A percentile compares a stretch with the other conserved stretches of the same genome.
Conservation (phyloP, 2,797 vertebrate genomes). For the Caiman crocodilus region DNA sequence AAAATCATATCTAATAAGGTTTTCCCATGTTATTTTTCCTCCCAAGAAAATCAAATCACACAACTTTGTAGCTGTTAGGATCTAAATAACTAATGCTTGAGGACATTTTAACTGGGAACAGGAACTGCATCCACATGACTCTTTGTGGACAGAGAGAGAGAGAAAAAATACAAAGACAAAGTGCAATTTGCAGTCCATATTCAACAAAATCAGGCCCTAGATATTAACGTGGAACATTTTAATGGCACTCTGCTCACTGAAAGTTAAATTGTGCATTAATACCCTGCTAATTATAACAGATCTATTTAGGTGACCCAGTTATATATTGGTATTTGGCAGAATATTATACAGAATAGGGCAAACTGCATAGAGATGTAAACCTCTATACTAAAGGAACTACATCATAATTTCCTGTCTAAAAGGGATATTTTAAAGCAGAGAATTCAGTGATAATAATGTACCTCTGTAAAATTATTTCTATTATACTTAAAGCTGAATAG, state of each 20-base stretch:
- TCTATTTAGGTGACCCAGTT: background rate
- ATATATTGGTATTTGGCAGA: background rate
- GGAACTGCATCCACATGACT: background rate
- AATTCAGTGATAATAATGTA: conserved; percentile 1
- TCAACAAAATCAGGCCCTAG: background rate
- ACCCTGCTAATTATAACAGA: background rate
- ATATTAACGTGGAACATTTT: background rate
- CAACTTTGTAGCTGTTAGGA: background rate
- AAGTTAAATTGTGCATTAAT: background rate
- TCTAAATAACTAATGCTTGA: background rate
- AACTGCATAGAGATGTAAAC: background rate
- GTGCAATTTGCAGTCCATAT: background rate
- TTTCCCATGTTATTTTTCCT: background rate
- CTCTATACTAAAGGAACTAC: background rate
- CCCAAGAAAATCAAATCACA: background rate
- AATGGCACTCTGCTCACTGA: background rate
- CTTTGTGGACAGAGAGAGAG: background rate
- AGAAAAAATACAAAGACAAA: background rate
- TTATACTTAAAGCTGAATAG: background rate
- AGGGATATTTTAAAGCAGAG: background rate
- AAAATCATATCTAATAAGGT: background rate
- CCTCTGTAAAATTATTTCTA: conserved; percentile 47
- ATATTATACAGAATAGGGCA: background rate
- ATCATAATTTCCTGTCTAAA: background rate
- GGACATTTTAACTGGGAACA: background rate